phyloP scores from a whole-genome alignment of 1,140 invertebrate species.

The Eupristina koningsbergeri region DNA sequence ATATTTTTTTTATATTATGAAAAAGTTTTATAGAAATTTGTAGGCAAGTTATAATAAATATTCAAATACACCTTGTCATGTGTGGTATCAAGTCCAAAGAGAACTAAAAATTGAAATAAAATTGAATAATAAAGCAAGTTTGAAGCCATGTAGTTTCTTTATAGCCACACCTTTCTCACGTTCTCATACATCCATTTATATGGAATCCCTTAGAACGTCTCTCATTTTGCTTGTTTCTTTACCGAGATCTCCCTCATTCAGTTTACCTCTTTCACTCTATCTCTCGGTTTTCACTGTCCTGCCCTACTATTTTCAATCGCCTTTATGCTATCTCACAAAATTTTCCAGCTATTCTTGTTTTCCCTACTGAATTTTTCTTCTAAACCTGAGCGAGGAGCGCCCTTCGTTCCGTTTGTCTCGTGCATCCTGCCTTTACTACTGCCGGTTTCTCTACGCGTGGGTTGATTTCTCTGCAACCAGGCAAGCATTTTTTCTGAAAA shows the following conservation, averaged over 20 bases:
- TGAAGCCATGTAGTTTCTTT: conserved; percentile 16
- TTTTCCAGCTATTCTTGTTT: conserved; percentile 29
- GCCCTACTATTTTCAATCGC: not conserved
- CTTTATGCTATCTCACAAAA: not conserved
- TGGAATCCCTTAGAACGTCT: conserved; percentile 20
- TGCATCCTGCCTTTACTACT: not conserved
- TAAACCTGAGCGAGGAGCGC: too few species aligned
- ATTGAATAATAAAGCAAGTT: not conserved
- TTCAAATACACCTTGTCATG: not conserved
- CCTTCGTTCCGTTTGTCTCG: not conserved
- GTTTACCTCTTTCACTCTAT: too few species aligned
- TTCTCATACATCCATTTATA: conserved; percentile 1
- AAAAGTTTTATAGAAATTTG: not conserved
- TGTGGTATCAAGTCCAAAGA: not conserved
- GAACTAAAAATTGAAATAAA: conserved; percentile 20
- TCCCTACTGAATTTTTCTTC: not conserved
- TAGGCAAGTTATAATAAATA: not conserved
- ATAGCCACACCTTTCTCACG: conserved; percentile 26
- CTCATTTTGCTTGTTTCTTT: conserved; percentile 11
- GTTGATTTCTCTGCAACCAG: conserved; percentile 31
- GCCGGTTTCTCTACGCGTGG: not conserved
- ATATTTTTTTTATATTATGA: not conserved
- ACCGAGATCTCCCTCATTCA: not conserved
- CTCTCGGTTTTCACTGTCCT: not conserved
- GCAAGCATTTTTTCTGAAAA: not conserved